phyloP scores from a whole-genome alignment of 2,113 vertebrate species.

The Pteronura brasiliensis region DNA sequence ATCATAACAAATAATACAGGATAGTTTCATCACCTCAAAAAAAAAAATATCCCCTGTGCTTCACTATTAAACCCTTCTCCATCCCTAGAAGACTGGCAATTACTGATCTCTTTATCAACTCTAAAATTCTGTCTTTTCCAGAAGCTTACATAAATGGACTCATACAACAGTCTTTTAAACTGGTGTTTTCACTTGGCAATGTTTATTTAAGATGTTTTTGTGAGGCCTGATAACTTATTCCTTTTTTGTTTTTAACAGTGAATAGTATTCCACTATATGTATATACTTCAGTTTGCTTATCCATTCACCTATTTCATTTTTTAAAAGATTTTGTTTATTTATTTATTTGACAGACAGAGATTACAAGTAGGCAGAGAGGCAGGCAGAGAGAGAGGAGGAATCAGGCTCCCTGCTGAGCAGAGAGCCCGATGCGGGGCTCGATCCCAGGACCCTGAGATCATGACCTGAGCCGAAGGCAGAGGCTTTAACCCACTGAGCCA shows the following conservation, averaged over 20 bases:
- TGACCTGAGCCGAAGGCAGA: no score
- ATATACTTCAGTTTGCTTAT: background rate
- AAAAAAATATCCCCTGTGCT: background rate
- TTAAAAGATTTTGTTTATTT: no score
- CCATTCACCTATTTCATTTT: no score
- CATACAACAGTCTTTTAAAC: background rate
- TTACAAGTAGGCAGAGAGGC: no score
- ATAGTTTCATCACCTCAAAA: background rate
- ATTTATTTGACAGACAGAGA: no score
- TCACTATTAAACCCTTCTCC: background rate
- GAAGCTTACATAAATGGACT: background rate
- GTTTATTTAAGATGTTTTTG: background rate
- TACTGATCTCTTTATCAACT: background rate
- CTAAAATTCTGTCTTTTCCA: background rate
- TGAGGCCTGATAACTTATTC: background rate
- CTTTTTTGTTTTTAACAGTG: background rate
- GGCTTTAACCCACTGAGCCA: no score
- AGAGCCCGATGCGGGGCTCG: no score
- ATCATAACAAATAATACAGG: background rate
- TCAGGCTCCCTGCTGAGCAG: no score
- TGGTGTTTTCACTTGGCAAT: background rate
- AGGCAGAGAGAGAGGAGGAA: no score
- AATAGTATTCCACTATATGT: background rate
- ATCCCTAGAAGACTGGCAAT: background rate
- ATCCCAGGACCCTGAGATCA: no score